phyloP scores from a whole-genome alignment of 2,113 vertebrate genomes.

The Connochaetes taurinus region DNA sequence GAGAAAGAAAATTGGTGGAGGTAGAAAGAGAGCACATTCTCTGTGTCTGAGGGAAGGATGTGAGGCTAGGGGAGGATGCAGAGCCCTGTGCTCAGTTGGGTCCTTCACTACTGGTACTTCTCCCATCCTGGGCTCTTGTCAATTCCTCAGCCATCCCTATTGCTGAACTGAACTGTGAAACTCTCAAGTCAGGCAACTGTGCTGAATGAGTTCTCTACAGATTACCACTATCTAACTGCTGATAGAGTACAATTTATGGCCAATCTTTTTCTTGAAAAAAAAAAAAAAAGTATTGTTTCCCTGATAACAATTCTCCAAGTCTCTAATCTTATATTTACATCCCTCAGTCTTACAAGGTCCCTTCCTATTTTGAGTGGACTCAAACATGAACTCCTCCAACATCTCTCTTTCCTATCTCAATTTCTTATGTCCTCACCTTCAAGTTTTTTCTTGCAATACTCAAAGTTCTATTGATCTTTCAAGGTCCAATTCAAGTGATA shows the following conservation, averaged over 20 bases:
- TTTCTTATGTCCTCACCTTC: slow-evolving; percentile 19
- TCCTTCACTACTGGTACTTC: neutral
- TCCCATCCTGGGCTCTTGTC: accelerated
- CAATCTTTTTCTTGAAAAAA: neutral
- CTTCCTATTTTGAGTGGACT: neutral
- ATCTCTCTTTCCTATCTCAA: neutral
- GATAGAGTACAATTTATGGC: neutral
- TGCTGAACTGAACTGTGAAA: neutral
- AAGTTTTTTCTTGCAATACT: neutral
- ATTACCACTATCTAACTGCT: neutral
- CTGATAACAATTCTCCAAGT: neutral
- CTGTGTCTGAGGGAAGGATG: neutral
- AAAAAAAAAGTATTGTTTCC: neutral
- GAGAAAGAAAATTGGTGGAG: neutral
- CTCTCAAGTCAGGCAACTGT: neutral
- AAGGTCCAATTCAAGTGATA: neutral
- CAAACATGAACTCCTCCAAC: neutral
- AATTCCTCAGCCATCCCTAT: neutral
- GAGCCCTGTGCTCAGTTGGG: neutral
- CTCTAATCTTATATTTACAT: neutral
- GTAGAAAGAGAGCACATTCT: neutral
- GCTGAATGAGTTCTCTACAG: neutral
- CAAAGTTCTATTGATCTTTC: slow-evolving; percentile 7
- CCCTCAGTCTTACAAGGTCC: neutral
- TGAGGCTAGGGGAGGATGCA: neutral